phyloP scores from a whole-genome alignment of 2,888 invertebrate species.

The Macaria notata region DNA sequence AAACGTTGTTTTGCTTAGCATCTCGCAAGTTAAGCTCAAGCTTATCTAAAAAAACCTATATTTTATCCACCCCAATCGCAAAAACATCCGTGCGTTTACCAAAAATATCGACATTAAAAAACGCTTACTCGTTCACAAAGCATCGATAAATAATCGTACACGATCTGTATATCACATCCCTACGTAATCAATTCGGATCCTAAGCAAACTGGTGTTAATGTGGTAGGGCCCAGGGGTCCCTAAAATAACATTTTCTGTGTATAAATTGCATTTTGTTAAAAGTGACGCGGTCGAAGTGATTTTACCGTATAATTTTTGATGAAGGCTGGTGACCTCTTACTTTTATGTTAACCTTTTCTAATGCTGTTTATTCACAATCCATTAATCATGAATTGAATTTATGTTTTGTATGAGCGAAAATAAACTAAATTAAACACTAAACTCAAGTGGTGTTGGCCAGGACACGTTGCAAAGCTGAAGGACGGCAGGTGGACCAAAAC shows the following conservation, averaged over 20 bases:
- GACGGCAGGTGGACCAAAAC: no score
- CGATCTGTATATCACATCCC: slow-evolving; percentile 21
- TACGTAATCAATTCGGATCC: slow-evolving; percentile 33
- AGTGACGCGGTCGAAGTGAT: slow-evolving; percentile 28
- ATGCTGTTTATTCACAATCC: no score
- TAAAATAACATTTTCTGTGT: slow-evolving; percentile 31
- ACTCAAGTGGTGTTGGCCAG: no score
- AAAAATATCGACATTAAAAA: slow-evolving; percentile 8
- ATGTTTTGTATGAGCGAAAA: no score
- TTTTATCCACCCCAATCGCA: no score
- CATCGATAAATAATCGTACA: slow-evolving; percentile 21
- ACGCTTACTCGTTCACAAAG: slow-evolving; percentile 5
- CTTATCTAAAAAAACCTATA: no score
- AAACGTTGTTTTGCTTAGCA: no score
- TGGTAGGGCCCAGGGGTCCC: slow-evolving; percentile 19
- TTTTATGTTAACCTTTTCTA: no score
- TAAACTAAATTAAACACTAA: no score
- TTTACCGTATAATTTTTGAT: slow-evolving; percentile 19
- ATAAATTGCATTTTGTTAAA: slow-evolving; percentile 35
- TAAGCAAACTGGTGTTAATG: slow-evolving; percentile 36
- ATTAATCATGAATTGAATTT: no score
- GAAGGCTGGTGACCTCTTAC: slow-evolving; percentile 6
- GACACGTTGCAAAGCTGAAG: no score
- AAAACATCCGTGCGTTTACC: neutral
- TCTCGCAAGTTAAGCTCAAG: no score